phyloP scores from a whole-genome alignment of 1,140 invertebrate species.

The Diprion similis region DNA sequence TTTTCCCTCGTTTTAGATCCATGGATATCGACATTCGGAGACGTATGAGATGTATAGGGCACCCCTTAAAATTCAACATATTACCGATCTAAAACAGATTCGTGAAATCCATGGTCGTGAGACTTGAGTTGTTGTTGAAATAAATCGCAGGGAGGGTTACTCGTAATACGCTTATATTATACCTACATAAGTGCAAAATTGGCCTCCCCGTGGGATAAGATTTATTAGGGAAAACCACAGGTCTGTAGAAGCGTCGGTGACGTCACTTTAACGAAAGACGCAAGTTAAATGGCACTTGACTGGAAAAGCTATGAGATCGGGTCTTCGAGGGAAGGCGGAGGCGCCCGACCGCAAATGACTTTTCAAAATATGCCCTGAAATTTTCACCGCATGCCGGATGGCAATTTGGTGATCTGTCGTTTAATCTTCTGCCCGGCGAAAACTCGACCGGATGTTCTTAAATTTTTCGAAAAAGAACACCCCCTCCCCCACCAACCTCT shows the following conservation, averaged over 20 bases:
- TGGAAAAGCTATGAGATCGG: background rate
- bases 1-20: too few relatives aligned
- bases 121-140: too few relatives aligned
- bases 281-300: conserved; percentile 3
- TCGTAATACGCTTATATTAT: too few relatives aligned
- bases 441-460: background rate
- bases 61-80: too few relatives aligned
- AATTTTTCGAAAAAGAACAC: background rate
- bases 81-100: too few relatives aligned
- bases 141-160: too few relatives aligned
- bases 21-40: too few relatives aligned
- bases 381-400: background rate
- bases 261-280: background rate
- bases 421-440: conserved; percentile 6
- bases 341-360: conserved; percentile 1
- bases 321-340: background rate
- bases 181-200: background rate
- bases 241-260: background rate
- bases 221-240: conserved; percentile 5
- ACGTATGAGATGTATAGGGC: too few relatives aligned
- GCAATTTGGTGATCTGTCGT: background rate
- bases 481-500: background rate
- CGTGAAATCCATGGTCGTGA: too few relatives aligned
- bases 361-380: background rate
- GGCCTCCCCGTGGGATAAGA: background rate